These are phyloP conservation scores for Phrynocephalus guinanensis DNA, from an alignment of 2,797 vertebrate species.

Conservation along the genomic window DNA sequence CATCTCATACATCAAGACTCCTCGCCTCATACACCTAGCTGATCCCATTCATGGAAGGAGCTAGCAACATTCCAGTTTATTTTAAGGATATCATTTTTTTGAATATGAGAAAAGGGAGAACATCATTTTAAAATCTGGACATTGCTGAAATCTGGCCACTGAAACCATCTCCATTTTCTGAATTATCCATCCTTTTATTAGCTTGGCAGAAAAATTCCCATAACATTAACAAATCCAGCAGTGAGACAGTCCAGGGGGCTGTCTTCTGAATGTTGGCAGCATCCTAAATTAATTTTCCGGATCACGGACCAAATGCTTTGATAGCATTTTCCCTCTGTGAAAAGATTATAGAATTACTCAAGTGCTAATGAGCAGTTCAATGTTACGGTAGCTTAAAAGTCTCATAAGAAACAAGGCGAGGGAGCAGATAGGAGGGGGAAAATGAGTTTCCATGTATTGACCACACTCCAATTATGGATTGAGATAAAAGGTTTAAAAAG, in stretches of 20 bases:
- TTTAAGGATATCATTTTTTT: background rate
- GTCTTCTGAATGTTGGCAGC: conserved; percentile 30
- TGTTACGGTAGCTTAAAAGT: conserved; percentile 37
- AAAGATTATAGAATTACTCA: conserved; percentile 70
- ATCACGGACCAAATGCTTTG: conserved; percentile 50
- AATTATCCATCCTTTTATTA: background rate
- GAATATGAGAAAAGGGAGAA: background rate
- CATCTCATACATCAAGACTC: no score
- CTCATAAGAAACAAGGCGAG: conserved; percentile 33
- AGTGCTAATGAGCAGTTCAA: conserved; percentile 62
- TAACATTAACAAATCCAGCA: background rate
- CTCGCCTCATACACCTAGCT: no score
- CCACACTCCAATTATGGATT: background rate
- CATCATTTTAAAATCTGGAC: no score
- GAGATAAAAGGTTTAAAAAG: background rate
- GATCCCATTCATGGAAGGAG: no score
- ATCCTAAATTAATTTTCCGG: conserved; percentile 69
- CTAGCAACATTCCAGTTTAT: no score
- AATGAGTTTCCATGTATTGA: background rate
- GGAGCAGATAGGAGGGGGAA: no score
- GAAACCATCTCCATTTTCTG: fast-evolving
- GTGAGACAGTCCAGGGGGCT: conserved; percentile 17
- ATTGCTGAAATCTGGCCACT: background rate
- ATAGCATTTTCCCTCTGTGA: conserved; percentile 57
- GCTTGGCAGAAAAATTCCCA: background rate